These are phyloP conservation scores for Mastacembelus armatus DNA, from an alignment of 2,797 vertebrate species.

Conservation along the genomic window DNA sequence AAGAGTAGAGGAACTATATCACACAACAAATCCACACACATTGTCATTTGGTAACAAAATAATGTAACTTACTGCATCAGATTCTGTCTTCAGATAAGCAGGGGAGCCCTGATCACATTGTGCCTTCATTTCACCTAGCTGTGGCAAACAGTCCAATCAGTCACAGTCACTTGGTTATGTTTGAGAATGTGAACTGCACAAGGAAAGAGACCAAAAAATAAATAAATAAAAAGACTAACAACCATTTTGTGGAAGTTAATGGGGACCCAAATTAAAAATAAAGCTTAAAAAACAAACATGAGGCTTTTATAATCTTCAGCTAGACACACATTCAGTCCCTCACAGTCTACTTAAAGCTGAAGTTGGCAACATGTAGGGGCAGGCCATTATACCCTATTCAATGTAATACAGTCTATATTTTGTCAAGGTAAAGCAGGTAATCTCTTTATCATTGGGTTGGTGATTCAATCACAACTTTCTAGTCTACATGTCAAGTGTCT, in stretches of 20 bases:
- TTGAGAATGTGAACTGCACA: not conserved
- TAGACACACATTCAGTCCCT: not conserved
- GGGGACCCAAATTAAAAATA: not conserved
- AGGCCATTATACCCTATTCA: too few relatives aligned
- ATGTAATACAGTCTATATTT: too few relatives aligned
- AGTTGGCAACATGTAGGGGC: too few relatives aligned
- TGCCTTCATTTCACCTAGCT: not conserved
- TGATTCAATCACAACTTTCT: not conserved
- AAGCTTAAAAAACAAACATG: too few relatives aligned
- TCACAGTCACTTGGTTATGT: not conserved
- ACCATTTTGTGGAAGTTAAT: constrained; percentile 3
- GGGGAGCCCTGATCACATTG: not conserved
- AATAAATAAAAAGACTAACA: not conserved
- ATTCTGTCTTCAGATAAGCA: not conserved
- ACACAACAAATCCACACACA: not conserved
- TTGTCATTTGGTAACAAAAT: not conserved
- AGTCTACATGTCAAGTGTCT: not conserved
- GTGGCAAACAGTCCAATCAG: not conserved
- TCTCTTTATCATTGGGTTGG: not conserved
- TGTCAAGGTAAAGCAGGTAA: too few relatives aligned
- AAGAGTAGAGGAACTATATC: not conserved
- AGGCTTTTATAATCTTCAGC: not conserved
- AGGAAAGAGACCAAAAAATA: not conserved
- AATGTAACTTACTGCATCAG: not conserved
- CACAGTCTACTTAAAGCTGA: too few relatives aligned